phyloP scores from a whole-genome alignment of 2,797 vertebrate species.

The Babyrousa celebensis region DNA sequence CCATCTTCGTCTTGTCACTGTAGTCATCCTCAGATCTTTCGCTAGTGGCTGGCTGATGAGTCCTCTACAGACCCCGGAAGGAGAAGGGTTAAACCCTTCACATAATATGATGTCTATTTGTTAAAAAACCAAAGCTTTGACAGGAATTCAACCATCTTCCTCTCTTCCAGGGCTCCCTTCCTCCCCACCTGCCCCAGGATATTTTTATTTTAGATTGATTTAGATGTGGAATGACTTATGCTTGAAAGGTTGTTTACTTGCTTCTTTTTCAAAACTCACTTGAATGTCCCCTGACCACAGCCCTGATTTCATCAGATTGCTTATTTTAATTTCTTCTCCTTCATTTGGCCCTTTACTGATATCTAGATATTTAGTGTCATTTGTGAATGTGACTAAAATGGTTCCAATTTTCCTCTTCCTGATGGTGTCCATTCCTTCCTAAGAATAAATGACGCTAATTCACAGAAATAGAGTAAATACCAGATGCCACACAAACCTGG shows the following conservation, averaged over 20 bases:
- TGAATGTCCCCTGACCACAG: background rate
- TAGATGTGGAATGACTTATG: slow-evolving; percentile 49
- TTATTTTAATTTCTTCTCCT: slow-evolving; percentile 64
- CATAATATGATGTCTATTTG: background rate
- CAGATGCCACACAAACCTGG: slow-evolving; percentile 3
- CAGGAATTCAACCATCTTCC: background rate
- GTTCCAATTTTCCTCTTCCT: background rate
- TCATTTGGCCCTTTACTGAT: background rate
- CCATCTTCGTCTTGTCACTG: background rate
- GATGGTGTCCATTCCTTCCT: background rate
- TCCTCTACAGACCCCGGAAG: background rate
- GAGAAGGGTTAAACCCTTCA: background rate
- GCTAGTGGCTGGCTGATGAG: background rate
- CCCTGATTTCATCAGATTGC: slow-evolving; percentile 20
- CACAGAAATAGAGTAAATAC: slow-evolving; percentile 11
- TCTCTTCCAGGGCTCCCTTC: background rate
- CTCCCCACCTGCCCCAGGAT: background rate
- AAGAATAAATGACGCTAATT: slow-evolving; percentile 59
- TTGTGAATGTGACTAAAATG: slow-evolving; percentile 56
- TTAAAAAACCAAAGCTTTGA: background rate
- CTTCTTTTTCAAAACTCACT: slow-evolving; percentile 40
- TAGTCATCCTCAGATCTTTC: background rate
- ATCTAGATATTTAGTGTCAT: slow-evolving; percentile 16
- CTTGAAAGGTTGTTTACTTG: slow-evolving; percentile 31
- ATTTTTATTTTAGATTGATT: slow-evolving; percentile 35